Evolutionary conservation across 2,113 vertebrate species (phyloP).

Genomic region (Clarias magur): DNA sequence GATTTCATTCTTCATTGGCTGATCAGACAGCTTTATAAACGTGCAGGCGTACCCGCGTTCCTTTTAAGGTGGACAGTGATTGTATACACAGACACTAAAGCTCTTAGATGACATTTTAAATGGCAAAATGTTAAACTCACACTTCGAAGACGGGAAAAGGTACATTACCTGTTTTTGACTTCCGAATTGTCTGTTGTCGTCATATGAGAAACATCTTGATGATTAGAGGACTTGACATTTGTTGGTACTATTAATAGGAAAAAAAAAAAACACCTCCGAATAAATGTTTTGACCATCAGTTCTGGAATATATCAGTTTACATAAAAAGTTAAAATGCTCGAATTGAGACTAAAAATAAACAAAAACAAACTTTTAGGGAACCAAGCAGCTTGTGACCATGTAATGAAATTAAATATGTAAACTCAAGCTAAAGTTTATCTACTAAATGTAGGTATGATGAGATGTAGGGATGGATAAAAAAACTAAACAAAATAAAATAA

Average conservation of each 20-base stretch:
- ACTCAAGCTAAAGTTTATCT: not conserved
- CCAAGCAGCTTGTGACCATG: not conserved
- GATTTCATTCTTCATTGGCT: not conserved
- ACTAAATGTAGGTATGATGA: not conserved
- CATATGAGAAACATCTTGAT: conserved; percentile 53
- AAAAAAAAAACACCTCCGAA: not conserved
- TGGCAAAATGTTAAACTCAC: conserved; percentile 5
- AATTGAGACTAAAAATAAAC: not conserved
- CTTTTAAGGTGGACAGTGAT: not conserved
- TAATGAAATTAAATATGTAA: not conserved
- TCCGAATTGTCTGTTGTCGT: conserved; percentile 33
- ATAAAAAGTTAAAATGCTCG: not conserved
- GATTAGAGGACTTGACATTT: conserved; percentile 47
- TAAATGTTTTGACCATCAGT: not conserved
- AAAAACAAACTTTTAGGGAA: not conserved
- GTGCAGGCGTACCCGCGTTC: not conserved
- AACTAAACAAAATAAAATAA: too few species aligned
- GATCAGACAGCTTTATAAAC: not conserved
- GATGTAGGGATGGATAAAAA: too few species aligned
- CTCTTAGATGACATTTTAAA: too few species aligned
- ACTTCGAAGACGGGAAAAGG: not conserved
- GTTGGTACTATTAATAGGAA: not conserved
- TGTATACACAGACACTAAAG: not conserved
- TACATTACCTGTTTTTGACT: conserved; percentile 1
- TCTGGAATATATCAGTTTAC: not conserved